Conservation (phyloP, 2,113 vertebrate genomes). For the Lophius piscatorius region DNA sequence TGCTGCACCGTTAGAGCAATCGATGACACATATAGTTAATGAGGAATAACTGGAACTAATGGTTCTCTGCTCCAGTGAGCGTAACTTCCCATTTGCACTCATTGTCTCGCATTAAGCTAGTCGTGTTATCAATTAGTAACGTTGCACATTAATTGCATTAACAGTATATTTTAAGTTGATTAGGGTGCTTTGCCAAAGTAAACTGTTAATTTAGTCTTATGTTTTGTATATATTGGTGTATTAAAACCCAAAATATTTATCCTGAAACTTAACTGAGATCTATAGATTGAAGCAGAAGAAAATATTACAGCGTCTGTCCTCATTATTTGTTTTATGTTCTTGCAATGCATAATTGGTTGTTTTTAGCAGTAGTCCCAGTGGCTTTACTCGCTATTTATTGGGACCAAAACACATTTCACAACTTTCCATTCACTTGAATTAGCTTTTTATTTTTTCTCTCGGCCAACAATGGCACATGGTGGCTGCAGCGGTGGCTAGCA, state of each 20-base stretch:
- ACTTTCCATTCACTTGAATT: constrained; percentile 61
- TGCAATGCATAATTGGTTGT: constrained; percentile 1
- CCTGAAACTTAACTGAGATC: too few relatives aligned
- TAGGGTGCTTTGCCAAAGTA: background rate
- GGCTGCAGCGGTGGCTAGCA: constrained; percentile 57
- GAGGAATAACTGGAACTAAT: constrained; percentile 68
- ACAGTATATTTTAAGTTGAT: constrained; percentile 6
- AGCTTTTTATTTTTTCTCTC: constrained; percentile 61
- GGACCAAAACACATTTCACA: constrained; percentile 51
- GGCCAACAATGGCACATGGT: constrained; percentile 61
- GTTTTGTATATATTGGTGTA: background rate
- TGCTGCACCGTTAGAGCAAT: constrained; percentile 61
- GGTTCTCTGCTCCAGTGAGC: constrained; percentile 39
- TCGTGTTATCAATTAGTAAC: constrained; percentile 57
- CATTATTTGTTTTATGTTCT: constrained; percentile 1
- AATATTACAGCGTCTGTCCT: too few relatives aligned
- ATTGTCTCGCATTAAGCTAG: constrained; percentile 47
- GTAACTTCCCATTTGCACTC: constrained; percentile 50
- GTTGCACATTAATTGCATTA: constrained; percentile 14
- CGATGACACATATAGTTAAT: constrained; percentile 67
- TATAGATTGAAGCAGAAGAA: too few relatives aligned
- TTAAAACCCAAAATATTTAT: too few relatives aligned
- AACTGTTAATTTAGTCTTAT: background rate
- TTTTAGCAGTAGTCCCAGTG: constrained; percentile 22
- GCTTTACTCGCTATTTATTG: constrained; percentile 61